These are phyloP conservation scores for Agelas oroides DNA, from an alignment of 37 sponge, comb jelly and placozoan species.

Conservation along the genomic window DNA sequence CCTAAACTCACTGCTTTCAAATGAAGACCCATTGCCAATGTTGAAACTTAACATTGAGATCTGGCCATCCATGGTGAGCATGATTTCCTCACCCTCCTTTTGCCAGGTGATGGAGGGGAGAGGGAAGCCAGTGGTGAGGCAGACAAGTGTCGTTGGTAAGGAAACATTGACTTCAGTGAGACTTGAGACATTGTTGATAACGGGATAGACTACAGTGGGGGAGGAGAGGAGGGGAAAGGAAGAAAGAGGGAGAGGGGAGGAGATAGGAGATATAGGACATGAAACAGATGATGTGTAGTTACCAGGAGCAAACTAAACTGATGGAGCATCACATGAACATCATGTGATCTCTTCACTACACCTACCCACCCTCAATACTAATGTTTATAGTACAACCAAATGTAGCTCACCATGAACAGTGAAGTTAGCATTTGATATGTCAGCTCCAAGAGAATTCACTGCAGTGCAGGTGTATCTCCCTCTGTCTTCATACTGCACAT, in stretches of 20 bases:
- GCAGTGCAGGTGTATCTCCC: constrained; percentile 68
- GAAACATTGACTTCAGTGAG: constrained; percentile 6
- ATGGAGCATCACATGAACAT: too few species aligned
- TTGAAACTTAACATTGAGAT: neutral
- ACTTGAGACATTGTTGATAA: constrained; percentile 35
- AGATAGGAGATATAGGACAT: too few species aligned
- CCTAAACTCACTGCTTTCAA: constrained; percentile 14
- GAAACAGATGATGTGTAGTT: too few species aligned
- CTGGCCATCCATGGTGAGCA: neutral
- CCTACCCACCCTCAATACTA: too few species aligned
- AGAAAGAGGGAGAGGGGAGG: neutral
- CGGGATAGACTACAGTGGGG: constrained; percentile 37
- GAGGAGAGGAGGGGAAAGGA: neutral
- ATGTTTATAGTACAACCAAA: too few species aligned
- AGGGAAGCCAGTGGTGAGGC: constrained; percentile 64
- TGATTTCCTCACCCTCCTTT: constrained; percentile 33
- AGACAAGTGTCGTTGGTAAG: constrained; percentile 26
- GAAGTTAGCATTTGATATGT: constrained; percentile 31
- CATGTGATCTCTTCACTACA: too few species aligned
- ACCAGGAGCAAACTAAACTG: too few species aligned
- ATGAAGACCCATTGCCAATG: neutral
- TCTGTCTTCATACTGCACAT: constrained; percentile 63
- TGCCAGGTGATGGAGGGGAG: constrained; percentile 47
- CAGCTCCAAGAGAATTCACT: constrained; percentile 34
- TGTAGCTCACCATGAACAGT: constrained; percentile 72